Evolutionary conservation across 2,888 invertebrate genomes (phyloP), one percentile per base, ranked within the genome.

Genomic region (Cerastis leucographa): DNA sequence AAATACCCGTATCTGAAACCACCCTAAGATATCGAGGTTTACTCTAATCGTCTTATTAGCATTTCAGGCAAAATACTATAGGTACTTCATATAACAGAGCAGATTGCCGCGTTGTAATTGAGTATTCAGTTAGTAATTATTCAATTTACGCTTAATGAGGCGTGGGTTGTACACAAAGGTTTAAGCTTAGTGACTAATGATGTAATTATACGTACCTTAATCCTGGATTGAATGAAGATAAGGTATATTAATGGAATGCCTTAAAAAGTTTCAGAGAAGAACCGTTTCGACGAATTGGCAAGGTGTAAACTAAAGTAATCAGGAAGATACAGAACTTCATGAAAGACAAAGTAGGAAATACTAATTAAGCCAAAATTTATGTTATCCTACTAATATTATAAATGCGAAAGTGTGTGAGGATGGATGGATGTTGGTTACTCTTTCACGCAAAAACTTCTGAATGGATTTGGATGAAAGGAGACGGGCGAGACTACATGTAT

Each of bases 91-190:
- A 29, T 9, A 19, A 29, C 49, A 40, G 9, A 19, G 19, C 35
- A 51, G 44, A 69, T 65, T 59, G 19, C 35, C 19, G n/a, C 17
- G 9, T 25, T 19, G 11, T 70, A 46, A 81, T 68, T 35, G n/a
- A 35, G 40, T 69, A 65, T 42, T 54, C 65, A 67, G 40, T 35
- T 14, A 12, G 46, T 46, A 80, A 69, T 80, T 17, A 79, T 74
- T 68, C 14, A 42, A 74, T 80, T 64, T 35, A 17, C 35, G 42
- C 25, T 25, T 59, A 74, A 81, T 74, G 59, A 59, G 9, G 51
- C 22, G 42, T 64, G 25, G 22, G 19, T 71, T 68, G 25, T 54
- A 54, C 62, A 11, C 51, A 54, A 62, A 68, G 61, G 35, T 14
- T 22, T 49, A 25, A 35, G 35, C 35, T 62, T 49, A 49, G 14